These are phyloP conservation scores for Philopedon plagiatum DNA, from an alignment of 2,888 invertebrate species.

Conservation along the genomic window DNA sequence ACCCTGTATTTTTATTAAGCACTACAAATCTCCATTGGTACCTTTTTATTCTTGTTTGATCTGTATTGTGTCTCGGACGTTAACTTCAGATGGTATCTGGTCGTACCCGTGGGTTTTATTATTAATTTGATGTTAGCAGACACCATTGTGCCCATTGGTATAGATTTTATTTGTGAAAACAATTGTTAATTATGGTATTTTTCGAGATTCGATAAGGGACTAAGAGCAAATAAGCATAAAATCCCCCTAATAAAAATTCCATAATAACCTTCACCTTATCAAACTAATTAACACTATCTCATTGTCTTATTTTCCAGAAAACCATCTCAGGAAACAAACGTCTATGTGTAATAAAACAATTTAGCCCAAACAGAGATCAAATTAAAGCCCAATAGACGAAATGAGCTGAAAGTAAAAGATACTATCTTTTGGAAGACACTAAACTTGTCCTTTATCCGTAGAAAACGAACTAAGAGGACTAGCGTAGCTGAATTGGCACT, in stretches of 20 bases:
- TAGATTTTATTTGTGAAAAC: slow-evolving; percentile 44
- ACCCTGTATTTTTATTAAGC: neutral
- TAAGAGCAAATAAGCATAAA: too few relatives aligned
- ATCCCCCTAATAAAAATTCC: neutral
- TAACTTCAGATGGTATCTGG: slow-evolving; percentile 48
- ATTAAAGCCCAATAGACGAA: slow-evolving; percentile 13
- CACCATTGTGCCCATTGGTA: slow-evolving; percentile 48
- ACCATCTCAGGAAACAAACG: neutral
- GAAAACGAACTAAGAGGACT: slow-evolving; percentile 1
- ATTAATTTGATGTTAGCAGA: slow-evolving; percentile 52
- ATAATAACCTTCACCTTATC: neutral
- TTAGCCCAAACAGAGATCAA: slow-evolving; percentile 13
- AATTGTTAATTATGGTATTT: slow-evolving; percentile 33
- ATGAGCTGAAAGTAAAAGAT: slow-evolving; percentile 18
- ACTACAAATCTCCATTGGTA: slow-evolving; percentile 6
- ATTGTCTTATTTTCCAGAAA: slow-evolving; percentile 5
- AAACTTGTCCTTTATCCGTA: neutral
- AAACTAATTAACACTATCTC: slow-evolving; percentile 3
- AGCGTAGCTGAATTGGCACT: neutral
- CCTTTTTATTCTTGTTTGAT: slow-evolving; percentile 66
- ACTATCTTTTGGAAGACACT: slow-evolving; percentile 6
- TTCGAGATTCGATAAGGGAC: too few relatives aligned
- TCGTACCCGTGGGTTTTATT: slow-evolving; percentile 49
- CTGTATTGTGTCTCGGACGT: slow-evolving; percentile 60
- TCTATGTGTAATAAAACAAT: slow-evolving; percentile 18